Conservation (phyloP, 2,797 vertebrate species). For the Chaunax sp. region DNA sequence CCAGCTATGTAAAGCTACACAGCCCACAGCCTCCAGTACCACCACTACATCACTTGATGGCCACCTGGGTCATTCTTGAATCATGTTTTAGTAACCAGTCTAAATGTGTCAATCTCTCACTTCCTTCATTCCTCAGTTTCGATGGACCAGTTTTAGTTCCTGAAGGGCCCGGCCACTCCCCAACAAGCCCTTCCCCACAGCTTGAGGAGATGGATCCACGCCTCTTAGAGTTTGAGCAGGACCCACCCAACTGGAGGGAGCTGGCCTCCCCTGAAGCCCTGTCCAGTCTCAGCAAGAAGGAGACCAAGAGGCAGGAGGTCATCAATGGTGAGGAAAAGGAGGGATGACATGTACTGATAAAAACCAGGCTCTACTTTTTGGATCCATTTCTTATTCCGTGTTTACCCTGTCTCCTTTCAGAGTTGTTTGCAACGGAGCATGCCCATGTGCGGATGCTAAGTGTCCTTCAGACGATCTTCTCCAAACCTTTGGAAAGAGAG, state of each 20-base stretch:
- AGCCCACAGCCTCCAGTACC: slow-evolving; percentile 2
- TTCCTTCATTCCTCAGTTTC: slow-evolving; percentile 52
- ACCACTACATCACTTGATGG: slow-evolving; percentile 1
- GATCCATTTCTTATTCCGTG: neutral
- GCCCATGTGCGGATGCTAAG: slow-evolving; percentile 92
- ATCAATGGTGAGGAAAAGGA: slow-evolving; percentile 87
- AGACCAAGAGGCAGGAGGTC: slow-evolving; percentile 92
- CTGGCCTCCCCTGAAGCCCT: slow-evolving; percentile 80
- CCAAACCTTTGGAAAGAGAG: slow-evolving; percentile 84
- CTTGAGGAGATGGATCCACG: slow-evolving; percentile 89
- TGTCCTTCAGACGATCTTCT: slow-evolving; percentile 91
- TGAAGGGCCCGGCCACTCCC: slow-evolving; percentile 70
- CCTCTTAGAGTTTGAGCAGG: slow-evolving; percentile 87
- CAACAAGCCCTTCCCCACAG: slow-evolving; percentile 77
- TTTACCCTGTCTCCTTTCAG: slow-evolving; percentile 64
- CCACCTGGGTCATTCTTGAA: slow-evolving; percentile 7
- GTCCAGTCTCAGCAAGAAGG: slow-evolving; percentile 87
- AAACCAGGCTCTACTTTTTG: neutral
- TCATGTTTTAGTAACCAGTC: neutral
- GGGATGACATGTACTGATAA: neutral
- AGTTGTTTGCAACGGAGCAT: slow-evolving; percentile 91
- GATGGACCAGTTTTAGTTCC: slow-evolving; percentile 49
- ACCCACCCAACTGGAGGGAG: slow-evolving; percentile 91
- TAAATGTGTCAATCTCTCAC: neutral
- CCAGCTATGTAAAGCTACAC: slow-evolving; percentile 4